Conservation (phyloP, 2,113 vertebrate species). For the Neodon shergylaensis region DNA sequence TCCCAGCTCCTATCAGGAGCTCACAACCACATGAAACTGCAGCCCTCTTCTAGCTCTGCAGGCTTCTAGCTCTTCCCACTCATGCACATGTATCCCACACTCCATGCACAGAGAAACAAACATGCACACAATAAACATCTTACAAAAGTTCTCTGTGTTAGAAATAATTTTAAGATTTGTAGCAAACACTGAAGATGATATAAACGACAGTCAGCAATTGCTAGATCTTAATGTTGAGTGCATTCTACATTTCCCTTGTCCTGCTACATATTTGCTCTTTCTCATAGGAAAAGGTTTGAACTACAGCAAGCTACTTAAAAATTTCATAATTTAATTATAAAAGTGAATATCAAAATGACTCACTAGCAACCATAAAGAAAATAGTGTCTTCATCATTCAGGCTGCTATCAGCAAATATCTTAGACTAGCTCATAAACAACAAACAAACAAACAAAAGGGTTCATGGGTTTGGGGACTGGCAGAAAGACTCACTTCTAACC, state of each 20-base stretch:
- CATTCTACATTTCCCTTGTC: not conserved
- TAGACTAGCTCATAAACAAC: not conserved
- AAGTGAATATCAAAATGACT: constrained; percentile 1
- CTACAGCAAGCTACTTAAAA: not conserved
- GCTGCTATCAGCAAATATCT: not conserved
- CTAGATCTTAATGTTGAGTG: not conserved
- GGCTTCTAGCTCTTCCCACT: no score
- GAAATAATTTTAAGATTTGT: not conserved
- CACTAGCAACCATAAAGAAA: constrained; percentile 28
- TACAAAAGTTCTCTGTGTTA: not conserved
- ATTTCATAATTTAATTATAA: not conserved
- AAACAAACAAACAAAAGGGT: not conserved
- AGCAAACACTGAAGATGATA: not conserved
- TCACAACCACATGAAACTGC: not conserved
- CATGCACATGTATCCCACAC: not conserved
- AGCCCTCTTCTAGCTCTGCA: not conserved
- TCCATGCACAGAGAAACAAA: not conserved
- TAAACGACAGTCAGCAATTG: not conserved
- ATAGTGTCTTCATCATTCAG: not conserved
- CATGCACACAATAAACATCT: not conserved
- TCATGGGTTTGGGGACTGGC: no score
- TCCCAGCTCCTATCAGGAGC: not conserved
- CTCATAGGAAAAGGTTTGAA: not conserved
- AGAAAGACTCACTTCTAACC: not conserved
- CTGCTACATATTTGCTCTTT: not conserved